These are phyloP conservation scores for Dolichomitus sp. DNA, from an alignment of 2,888 invertebrate species.

Conservation along the genomic window DNA sequence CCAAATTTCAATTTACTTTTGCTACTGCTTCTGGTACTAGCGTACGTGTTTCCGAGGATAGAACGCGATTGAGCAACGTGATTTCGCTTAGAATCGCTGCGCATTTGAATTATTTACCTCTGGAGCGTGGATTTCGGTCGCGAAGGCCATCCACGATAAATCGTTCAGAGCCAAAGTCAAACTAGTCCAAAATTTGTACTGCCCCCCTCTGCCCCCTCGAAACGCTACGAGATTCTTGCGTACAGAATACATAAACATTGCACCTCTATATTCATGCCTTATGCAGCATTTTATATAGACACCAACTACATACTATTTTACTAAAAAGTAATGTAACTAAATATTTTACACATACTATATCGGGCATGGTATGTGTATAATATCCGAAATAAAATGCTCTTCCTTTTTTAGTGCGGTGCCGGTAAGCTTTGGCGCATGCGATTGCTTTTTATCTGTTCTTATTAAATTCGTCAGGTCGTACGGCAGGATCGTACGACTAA, in stretches of 20 bases:
- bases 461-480: background rate
- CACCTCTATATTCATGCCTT: conserved; percentile 26
- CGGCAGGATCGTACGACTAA: conserved; percentile 11
- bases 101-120: conserved; percentile 8
- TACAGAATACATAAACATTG: conserved; percentile 14
- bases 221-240: conserved; percentile 4
- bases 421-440: conserved; percentile 9
- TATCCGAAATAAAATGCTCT: conserved; percentile 40
- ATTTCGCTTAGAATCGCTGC: conserved; percentile 42
- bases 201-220: background rate
- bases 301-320: conserved; percentile 19
- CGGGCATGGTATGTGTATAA: background rate
- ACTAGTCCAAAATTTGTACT: conserved; percentile 61
- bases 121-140: conserved; percentile 20
- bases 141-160: conserved; percentile 3
- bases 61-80: conserved; percentile 53
- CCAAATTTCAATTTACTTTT: conserved; percentile 71
- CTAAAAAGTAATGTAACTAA: conserved; percentile 16
- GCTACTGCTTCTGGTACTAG: conserved; percentile 46
- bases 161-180: conserved; percentile 69
- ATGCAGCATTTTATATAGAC: background rate
- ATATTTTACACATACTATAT: conserved; percentile 15
- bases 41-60: conserved; percentile 45
- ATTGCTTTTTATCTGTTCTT: conserved; percentile 19
- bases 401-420: conserved; percentile 48